Evolutionary conservation across 2,797 vertebrate species (phyloP), one percentile per base, ranked within the genome.

Genomic region (Amblyraja radiata): DNA sequence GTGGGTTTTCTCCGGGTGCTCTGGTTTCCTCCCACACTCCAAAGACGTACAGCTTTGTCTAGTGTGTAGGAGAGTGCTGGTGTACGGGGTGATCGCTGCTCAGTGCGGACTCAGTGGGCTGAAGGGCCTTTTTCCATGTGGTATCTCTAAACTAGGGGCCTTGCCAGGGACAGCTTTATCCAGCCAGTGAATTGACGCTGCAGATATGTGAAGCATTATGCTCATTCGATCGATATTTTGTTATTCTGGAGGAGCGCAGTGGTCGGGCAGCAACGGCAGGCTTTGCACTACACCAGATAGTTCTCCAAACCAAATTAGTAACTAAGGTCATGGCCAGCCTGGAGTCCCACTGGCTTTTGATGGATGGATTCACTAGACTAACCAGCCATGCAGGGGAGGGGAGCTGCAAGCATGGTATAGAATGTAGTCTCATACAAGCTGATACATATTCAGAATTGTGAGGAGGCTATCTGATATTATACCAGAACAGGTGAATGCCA

Each of bases 401-500:
- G 73, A 74, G 39, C 68, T 74, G 25, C 1, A n/a, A 74, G 68
- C 68, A 0, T 92, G 90, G 36, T 92, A 39, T 92, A 76, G 90
- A 71, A 54, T 76, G 71, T 58, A 92, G 63, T 68, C 36, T 93
- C 65, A 71, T 61, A 92, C 63, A 91, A 74, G 61, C 61, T 83
- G 78, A 84, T 76, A 93, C 25, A 65, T 93, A 93, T 93, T 78
- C 93, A 93, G 39, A 80, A 93, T 94, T 88, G 93, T 83, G 76
- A n/a, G 36, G 36, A 32, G 80, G 94, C 32, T 23, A 93, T 71
- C 36, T 93, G 94, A 94, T 93, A 77, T 81, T 93, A 94, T 90
- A 93, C 94, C 93, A 93, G 92, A 94, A 94, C 94, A 94, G 93
- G 93, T 94, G 94, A 94, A 94, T 93, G 93, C 91, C 93, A 94